Base-by-base conservation (phyloP, 2,888 invertebrate species). In the Bimastos eiseni region DNA sequence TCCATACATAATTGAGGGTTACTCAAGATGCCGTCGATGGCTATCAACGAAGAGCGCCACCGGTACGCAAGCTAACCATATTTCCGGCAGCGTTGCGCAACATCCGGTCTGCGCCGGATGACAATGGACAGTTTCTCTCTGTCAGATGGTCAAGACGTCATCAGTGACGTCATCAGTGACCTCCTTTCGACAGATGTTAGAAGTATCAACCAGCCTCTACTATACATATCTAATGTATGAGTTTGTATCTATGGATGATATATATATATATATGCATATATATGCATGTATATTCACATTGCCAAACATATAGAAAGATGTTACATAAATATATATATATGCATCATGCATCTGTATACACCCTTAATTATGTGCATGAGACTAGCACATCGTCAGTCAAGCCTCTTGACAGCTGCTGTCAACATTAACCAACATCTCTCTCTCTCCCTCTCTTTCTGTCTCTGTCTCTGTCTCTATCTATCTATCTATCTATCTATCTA, bases 21-120 rank as follows among this genome's bases (percentile, higher is more conserved):
- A 70, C n/a, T n/a, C n/a, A 70, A 70, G 70, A 70, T 70, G 70
- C n/a, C 70, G n/a, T 70, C 70, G n/a, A 70, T 70, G 70, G n/a
- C 3, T 70, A n/a, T 70, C 30, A 70, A n/a, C n/a, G n/a, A 70
- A n/a, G 70, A 70, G 70, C 70, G 70, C 70, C 70, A 70, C 70
- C 70, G 70, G 70, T 70, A 30, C 13, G 70, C 30, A 70, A 70
- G 70, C 70, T 70, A 70, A 70, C 70, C 70, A n/a, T 70, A 70
- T 70, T 70, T 70, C 70, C 70, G 30, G 70, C 6, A 70, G 70
- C n/a, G 70, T 70, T 70, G 17, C 70, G 70, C 17, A 70, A 70
- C 70, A 70, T 70, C 70, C 70, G 70, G 70, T 70, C 70, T n/a
- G n/a, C n/a, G 70, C n/a, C 70, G n/a, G n/a, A 70, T 70, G 70